Percentiles rank a stretch among this genome's conserved stretches.
Conservation (phyloP, 2,888 invertebrate species). For the Andrena chrysosceles region DNA sequence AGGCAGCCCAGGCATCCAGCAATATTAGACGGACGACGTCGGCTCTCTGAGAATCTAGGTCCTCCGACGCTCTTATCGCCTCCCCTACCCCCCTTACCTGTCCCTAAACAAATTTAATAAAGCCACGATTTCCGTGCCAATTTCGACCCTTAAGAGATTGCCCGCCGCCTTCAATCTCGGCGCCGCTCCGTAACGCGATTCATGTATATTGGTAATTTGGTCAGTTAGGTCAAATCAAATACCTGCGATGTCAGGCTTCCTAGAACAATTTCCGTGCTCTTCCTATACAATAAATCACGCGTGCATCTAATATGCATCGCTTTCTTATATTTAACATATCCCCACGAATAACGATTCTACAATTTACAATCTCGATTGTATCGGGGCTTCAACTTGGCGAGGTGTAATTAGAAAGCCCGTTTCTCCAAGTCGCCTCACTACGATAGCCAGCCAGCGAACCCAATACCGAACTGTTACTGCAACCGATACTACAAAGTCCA, state of each 20-base stretch:
- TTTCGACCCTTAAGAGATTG: constrained; percentile 74
- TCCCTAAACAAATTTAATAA: constrained; percentile 84
- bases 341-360: not conserved
- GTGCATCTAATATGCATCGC: not conserved
- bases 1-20: constrained; percentile 77
- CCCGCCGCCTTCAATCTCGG: constrained; percentile 62
- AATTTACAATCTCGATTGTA: not conserved
- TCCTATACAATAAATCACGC: not conserved
- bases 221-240: constrained; percentile 52
- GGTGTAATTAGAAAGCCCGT: not conserved
- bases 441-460: not conserved
- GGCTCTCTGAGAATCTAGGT: constrained; percentile 72
- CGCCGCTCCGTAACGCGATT: constrained; percentile 56
- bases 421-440: constrained; percentile 11
- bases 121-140: constrained; percentile 82
- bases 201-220: constrained; percentile 53
- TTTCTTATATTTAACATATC: not conserved
- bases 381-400: not conserved
- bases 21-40: constrained; percentile 78
- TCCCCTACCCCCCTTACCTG: constrained; percentile 72
- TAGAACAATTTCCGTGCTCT: too few relatives aligned
- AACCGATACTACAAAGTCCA: constrained; percentile 10
- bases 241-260: not conserved
- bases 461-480: not conserved
- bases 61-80: constrained; percentile 44